Conservation (phyloP, 2,888 invertebrate genomes). For the Drosophila multiciliata region DNA sequence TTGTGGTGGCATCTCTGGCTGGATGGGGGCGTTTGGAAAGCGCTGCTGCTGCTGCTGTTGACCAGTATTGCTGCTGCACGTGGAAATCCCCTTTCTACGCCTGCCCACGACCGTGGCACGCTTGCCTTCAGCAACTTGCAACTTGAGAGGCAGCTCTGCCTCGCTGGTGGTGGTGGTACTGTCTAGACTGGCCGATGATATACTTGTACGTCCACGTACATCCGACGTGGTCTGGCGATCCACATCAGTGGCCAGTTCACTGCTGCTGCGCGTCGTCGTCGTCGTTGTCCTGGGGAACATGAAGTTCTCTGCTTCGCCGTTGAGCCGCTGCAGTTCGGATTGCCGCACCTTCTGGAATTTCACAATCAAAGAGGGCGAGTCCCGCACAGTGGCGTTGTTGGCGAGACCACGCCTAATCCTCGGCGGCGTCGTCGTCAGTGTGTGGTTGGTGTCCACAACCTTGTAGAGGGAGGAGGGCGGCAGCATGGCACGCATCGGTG, state of each 20-base stretch:
- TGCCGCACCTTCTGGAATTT: conserved; percentile 91
- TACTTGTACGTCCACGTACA: conserved; percentile 67
- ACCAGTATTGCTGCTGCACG: conserved; percentile 52
- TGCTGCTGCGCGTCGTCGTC: conserved; percentile 85
- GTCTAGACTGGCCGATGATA: conserved; percentile 73
- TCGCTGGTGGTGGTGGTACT: conserved; percentile 61
- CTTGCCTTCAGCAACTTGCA: conserved; percentile 7
- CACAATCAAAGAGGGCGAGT: conserved; percentile 87
- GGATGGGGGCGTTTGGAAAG: conserved; percentile 85
- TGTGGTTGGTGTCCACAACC: conserved; percentile 78
- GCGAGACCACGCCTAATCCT: conserved; percentile 44
- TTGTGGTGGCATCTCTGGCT: conserved; percentile 75
- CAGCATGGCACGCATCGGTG: conserved; percentile 83
- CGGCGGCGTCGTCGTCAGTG: conserved; percentile 51
- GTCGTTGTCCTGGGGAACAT: conserved; percentile 90
- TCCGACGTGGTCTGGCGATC: conserved; percentile 86
- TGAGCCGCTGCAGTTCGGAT: conserved; percentile 90
- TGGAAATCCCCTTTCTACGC: conserved; percentile 64
- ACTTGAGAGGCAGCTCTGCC: conserved; percentile 18
- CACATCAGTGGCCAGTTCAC: conserved; percentile 85
- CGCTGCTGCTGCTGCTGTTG: conserved; percentile 70
- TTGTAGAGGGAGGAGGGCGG: conserved; percentile 83
- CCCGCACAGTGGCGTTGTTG: conserved; percentile 54
- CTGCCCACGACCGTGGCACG: conserved; percentile 68
- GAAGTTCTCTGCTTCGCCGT: conserved; percentile 94